Percentiles rank a stretch among this genome's conserved stretches.
Conservation (phyloP, 1,140 invertebrate genomes). For the Rhynchophorus ferrugineus region DNA sequence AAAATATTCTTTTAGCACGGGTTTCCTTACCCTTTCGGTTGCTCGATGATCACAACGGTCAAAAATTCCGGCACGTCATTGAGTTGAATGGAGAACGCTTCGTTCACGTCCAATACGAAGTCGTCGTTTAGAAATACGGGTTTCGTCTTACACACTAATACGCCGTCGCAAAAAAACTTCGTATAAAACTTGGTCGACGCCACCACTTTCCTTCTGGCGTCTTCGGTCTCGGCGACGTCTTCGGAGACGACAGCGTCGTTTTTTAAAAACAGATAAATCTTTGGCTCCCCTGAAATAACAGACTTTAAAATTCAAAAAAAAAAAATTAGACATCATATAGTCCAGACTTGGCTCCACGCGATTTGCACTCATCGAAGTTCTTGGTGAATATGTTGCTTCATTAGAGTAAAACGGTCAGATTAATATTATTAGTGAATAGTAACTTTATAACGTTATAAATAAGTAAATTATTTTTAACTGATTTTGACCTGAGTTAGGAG, state of each 20-base stretch:
- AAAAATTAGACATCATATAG: background rate
- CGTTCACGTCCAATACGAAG: conserved; percentile 28
- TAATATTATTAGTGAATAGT: no score
- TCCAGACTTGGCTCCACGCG: conserved; percentile 20
- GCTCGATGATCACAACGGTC: conserved; percentile 26
- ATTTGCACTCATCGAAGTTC: background rate
- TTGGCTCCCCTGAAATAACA: conserved; percentile 17
- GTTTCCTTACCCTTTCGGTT: conserved; percentile 21
- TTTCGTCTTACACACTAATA: conserved; percentile 35
- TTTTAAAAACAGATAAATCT: conserved; percentile 36
- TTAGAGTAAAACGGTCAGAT: no score
- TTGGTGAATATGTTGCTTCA: no score
- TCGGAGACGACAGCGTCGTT: conserved; percentile 28
- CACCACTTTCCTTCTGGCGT: conserved; percentile 34
- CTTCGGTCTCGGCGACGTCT: conserved; percentile 28
- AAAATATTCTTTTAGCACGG: no score
- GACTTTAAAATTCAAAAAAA: background rate
- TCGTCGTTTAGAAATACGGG: conserved; percentile 26
- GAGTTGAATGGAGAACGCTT: conserved; percentile 28
- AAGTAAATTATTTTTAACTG: no score
- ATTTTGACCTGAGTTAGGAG: no score
- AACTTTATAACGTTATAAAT: no score
- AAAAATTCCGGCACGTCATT: conserved; percentile 25
- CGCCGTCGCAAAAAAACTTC: conserved; percentile 35
- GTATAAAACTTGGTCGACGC: conserved; percentile 35